Percentiles rank a stretch among this genome's conserved stretches.
Conservation (phyloP, 2,888 invertebrate genomes). For the Agrotis ipsilon region DNA sequence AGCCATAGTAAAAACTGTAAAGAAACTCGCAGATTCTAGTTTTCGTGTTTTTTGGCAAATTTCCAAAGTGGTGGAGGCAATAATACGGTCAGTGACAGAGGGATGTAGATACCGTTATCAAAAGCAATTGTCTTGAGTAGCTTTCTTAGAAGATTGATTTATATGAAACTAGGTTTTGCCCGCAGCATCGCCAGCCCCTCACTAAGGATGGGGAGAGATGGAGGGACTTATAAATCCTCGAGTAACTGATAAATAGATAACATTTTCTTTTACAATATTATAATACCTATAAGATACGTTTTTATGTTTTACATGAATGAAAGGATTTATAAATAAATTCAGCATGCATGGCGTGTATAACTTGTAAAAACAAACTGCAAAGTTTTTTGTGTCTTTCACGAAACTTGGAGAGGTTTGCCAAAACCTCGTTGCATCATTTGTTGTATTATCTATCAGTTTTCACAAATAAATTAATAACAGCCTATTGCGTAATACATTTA, state of each 20-base stretch:
- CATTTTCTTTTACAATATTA: too few species aligned
- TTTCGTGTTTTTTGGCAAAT: conserved; percentile 37
- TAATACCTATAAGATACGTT: too few species aligned
- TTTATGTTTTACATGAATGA: too few species aligned
- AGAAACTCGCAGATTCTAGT: conserved; percentile 51
- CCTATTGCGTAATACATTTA: neutral
- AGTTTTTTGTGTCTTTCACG: neutral
- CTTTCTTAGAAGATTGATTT: conserved; percentile 8
- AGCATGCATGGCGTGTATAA: neutral
- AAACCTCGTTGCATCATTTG: neutral
- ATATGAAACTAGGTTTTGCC: too few species aligned
- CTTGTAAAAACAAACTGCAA: conserved; percentile 3
- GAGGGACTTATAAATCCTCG: too few species aligned
- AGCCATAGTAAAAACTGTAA: conserved; percentile 58
- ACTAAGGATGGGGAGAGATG: too few species aligned
- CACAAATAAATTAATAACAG: too few species aligned
- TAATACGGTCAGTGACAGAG: conserved; percentile 5
- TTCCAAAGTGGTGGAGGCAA: conserved; percentile 24
- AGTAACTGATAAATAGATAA: too few species aligned
- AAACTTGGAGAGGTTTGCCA: neutral
- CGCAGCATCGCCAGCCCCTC: too few species aligned
- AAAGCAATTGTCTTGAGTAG: conserved; percentile 18
- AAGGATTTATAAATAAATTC: too few species aligned
- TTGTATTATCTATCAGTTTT: conserved; percentile 24
- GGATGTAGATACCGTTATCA: conserved; percentile 6